phyloP scores from a whole-genome alignment of 1,140 invertebrate species.

The Drosophila dunni region DNA sequence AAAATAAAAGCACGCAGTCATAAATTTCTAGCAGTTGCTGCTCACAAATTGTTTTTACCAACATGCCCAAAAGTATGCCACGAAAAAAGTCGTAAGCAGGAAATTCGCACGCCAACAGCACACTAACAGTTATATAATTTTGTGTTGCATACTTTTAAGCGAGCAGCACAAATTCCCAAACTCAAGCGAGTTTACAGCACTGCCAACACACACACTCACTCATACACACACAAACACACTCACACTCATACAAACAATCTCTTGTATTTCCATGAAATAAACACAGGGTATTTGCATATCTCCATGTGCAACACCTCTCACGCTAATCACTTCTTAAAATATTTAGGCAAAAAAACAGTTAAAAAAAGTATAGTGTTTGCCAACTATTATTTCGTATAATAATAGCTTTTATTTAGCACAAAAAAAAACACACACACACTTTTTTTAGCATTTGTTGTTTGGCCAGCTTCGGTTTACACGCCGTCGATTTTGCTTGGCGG shows the following conservation, averaged over 20 bases:
- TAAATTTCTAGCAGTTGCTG: conserved; percentile 45
- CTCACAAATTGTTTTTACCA: conserved; percentile 54
- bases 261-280: neutral
- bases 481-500: conserved; percentile 27
- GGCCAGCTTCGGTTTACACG: conserved; percentile 17
- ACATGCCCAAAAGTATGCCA: conserved; percentile 72
- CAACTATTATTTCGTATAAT: neutral
- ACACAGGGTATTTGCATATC: neutral
- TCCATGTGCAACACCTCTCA: neutral
- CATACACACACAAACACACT: neutral
- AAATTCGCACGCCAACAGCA: conserved; percentile 33
- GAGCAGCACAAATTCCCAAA: conserved; percentile 26
- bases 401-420: neutral
- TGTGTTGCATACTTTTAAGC: conserved; percentile 59
- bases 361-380: neutral
- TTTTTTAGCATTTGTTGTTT: conserved; percentile 62
- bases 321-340: neutral
- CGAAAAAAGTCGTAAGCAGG: conserved; percentile 55
- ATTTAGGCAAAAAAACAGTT: neutral
- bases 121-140: conserved; percentile 69
- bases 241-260: neutral
- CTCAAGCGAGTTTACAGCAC: conserved; percentile 18
- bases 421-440: conserved; percentile 19
- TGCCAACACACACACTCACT: conserved; percentile 21
- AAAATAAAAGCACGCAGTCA: conserved; percentile 34